Base-by-base conservation (phyloP, 2,113 vertebrate species). In the Diadophis punctatus region DNA sequence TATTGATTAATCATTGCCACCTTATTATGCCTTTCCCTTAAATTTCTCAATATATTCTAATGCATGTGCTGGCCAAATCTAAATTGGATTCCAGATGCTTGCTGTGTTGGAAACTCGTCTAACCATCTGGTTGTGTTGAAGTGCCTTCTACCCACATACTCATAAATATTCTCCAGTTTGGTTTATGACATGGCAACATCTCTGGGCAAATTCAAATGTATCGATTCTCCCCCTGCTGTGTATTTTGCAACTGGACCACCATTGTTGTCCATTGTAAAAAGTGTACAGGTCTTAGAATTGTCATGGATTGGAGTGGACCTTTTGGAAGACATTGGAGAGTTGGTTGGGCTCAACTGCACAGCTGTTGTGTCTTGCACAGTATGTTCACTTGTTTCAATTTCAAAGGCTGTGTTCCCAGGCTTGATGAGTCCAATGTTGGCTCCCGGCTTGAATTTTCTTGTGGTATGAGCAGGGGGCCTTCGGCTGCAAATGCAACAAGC, bases 351-450 rank as follows among this genome's bases (percentile, higher is more conserved):
- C 58, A 99, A 97, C 97, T 99, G 99, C 84, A 99, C 97, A 0
- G 98, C 98, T 0, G 99, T 99, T 52, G 99, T 99, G 95, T 99
- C 99, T 97, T 99, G 99, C 74, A 99, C 98, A 0, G 98, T 99
- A 97, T 99, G 98, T 93, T 99, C 99, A 0, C 99, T 99, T 30
- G 98, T 98, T 96, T 99, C 99, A 93, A 99, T 98, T 93, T 99
- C 99, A 68, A 99, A 99, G 9, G 98, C 97, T 0, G 98, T 98
- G 2, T 96, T 96, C n/a, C 98, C 98, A n/a, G 97, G 96, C 92
- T 96, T 97, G 95, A 98, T 97, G 91, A 98, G 96, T 0, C 98
- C 98, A 58, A 97, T 98, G 93, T 97, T 98, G 27, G 98, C 97
- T 0, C 96, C 97, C 0, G 97, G 96, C 1, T 98, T 96, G 86